Evolutionary conservation across 2,113 vertebrate species (phyloP), one percentile per base, ranked within the genome.

Genomic region (Noturus placidus): DNA sequence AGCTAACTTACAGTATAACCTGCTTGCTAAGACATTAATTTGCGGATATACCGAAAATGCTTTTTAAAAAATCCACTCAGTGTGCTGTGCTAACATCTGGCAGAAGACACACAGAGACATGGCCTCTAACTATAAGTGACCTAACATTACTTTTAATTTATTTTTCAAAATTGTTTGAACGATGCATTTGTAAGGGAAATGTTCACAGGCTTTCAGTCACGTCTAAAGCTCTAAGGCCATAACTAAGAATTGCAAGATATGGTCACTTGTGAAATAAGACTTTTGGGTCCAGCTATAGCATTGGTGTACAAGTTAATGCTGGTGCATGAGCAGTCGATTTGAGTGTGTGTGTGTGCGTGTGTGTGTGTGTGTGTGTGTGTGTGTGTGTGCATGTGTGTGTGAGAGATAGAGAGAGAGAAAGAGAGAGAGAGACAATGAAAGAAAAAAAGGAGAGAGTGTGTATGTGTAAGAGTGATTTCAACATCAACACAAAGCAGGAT

Each of bases 381-480:
- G 6, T 46, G 35, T 59, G 46, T 46, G 42, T 46, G 42, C 6
- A 5, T 46, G 42, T 46, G 42, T 46, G 46, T 42, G 74, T 46
- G n/a, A n/a, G n/a, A n/a, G n/a, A n/a, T n/a, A 7, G 42, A 46
- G 42, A 46, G 8, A 61, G 69, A 35, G 33, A 83, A n/a, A 7
- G 42, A 46, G 42, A 46, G 8, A 61, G 69, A 35, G 33, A 83
- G 81, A 72, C 22, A 52, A 50, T 52, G 57, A 30, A 59, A 56
- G 27, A 19, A 79, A 54, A 19, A 79, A 50, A 13, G 15, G 76
- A 54, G 27, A 79, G 17, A 20, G 11, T 22, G 74, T 14, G 54
- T 33, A 30, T 30, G 72, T 63, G 77, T 42, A 59, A 22, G 46
- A 65, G 54, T 56, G 78, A 69, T 56, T 84, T 90, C 85, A 65